A percentile compares a stretch with the other conserved stretches of the same genome.
Evolutionary conservation across 2,888 invertebrate genomes (phyloP).

Genomic region (Calliscelio sp.): DNA sequence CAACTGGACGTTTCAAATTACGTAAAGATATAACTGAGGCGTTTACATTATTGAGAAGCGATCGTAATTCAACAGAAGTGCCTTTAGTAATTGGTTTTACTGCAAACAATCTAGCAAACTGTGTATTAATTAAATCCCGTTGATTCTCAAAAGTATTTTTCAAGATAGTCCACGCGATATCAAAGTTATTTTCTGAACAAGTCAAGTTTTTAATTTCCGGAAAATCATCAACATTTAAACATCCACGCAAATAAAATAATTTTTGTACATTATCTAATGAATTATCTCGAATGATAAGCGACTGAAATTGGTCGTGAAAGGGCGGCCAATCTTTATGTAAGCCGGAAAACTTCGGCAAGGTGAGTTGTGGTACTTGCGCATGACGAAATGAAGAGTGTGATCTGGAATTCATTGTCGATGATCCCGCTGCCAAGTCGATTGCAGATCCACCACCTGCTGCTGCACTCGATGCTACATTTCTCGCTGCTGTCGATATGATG

Average conservation of each 20-base stretch:
- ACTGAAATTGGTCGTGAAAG: too few species aligned
- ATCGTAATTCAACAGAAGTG: neutral
- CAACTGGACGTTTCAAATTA: neutral
- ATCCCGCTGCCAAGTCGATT: too few species aligned
- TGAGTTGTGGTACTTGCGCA: neutral
- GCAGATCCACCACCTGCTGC: too few species aligned
- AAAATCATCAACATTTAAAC: too few species aligned
- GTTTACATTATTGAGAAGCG: neutral
- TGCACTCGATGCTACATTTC: too few species aligned
- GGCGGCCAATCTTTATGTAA: neutral
- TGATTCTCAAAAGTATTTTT: too few species aligned
- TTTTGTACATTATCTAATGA: too few species aligned
- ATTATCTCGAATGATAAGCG: too few species aligned
- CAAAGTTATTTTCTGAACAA: neutral
- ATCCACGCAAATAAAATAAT: too few species aligned
- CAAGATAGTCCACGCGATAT: neutral
- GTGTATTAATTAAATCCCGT: neutral
- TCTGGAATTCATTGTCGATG: too few species aligned
- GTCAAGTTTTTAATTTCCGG: too few species aligned
- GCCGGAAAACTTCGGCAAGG: neutral
- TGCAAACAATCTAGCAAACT: neutral
- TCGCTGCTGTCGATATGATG: too few species aligned
- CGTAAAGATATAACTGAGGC: neutral
- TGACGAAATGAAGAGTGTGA: neutral
- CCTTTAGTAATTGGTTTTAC: neutral